A percentile compares a stretch with the other conserved stretches of the same genome.
These are phyloP conservation scores for honey bee (Apis mellifera) DNA, from an alignment of 1,140 invertebrate species.

Conservation along the genomic window Amel_HAv3.1 CM009935.2:11958501-11959000, in stretches of 20 bases:
- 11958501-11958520: slow-evolving; percentile 36
- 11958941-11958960: neutral
- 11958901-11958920: neutral
- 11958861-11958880: slow-evolving; percentile 77
- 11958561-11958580: slow-evolving; percentile 66
- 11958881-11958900: slow-evolving; percentile 72
- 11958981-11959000: neutral
- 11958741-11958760: slow-evolving; percentile 98
- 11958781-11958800: slow-evolving; percentile 90
- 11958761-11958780: slow-evolving; percentile 94
- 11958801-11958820: slow-evolving; percentile 86
- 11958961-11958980: neutral
- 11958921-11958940: neutral
- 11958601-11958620: neutral
- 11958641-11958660: no score
- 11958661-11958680: neutral
- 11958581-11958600: slow-evolving; percentile 51
- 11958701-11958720: slow-evolving; percentile 64
- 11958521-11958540: slow-evolving; percentile 32
- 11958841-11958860: slow-evolving; percentile 85
- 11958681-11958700: neutral
- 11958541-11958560: slow-evolving; percentile 52
- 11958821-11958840: slow-evolving; percentile 86
- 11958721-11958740: slow-evolving; percentile 95
- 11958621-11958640: neutral